A percentile compares a stretch with the other conserved stretches of the same genome.
phyloP scores from a whole-genome alignment of 2,888 invertebrate genomes.

The Temnothorax rugatulus region DNA sequence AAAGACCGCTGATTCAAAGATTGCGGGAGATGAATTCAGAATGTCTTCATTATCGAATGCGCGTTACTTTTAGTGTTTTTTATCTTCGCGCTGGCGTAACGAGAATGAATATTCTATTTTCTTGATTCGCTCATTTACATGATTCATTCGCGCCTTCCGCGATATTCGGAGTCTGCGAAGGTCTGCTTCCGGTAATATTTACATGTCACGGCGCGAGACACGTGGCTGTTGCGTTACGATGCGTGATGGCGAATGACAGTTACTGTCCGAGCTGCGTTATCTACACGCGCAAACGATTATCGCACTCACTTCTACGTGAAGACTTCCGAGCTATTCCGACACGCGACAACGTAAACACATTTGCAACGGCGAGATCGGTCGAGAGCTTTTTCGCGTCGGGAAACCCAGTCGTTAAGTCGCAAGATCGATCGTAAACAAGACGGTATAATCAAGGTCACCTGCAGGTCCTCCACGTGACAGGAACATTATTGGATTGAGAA shows the following conservation, averaged over 20 bases:
- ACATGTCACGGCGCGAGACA: neutral
- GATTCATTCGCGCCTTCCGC: neutral
- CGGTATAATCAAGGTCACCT: constrained; percentile 34
- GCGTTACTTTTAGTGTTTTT: neutral
- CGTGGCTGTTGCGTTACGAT: neutral
- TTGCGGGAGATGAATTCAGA: neutral
- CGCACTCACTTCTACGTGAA: constrained; percentile 2
- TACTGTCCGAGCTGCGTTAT: constrained; percentile 3
- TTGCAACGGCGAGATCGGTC: constrained; percentile 25
- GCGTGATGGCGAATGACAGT: constrained; percentile 17
- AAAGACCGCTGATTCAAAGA: neutral
- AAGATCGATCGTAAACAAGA: constrained; percentile 39
- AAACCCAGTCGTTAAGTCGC: constrained; percentile 35
- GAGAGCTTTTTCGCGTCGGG: constrained; percentile 46
- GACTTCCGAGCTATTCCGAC: constrained; percentile 32
- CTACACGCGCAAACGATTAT: constrained; percentile 30
- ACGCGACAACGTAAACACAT: constrained; percentile 40
- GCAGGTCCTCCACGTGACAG: constrained; percentile 14
- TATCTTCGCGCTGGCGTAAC: too few relatives aligned
- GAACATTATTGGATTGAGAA: neutral
- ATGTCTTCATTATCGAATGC: neutral
- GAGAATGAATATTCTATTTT: neutral
- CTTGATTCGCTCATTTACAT: neutral
- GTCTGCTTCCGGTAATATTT: constrained; percentile 1
- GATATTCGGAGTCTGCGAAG: neutral